Evolutionary conservation across 2,888 invertebrate species (phyloP), one percentile per base, ranked within the genome.

Genomic region (Noctua janthe): DNA sequence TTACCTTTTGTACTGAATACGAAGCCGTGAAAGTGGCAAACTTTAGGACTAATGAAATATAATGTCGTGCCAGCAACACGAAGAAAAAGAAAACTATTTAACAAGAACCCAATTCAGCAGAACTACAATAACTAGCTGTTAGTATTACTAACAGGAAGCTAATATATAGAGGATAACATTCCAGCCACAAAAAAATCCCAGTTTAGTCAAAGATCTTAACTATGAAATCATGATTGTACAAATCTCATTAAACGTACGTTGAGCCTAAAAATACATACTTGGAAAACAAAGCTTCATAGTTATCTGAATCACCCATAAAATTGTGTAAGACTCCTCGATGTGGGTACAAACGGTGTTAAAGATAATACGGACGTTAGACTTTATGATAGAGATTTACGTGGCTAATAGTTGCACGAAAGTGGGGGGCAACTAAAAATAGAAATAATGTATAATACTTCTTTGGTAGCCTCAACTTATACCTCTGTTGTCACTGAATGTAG

Each of bases 301-400:
- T 70, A 77, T 78, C 15, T 49, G 51, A 78, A 75, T 78, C n/a
- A 70, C 7, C 64, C 39, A 78, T 86, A 59, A 73, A 86, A 74
- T 67, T 51, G n/a, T 62, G 54, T 73, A 54, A 71, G 62, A 43
- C 29, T 71, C 39, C 20, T 56, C 20, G 59, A 86, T 74, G 49
- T 23, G 7, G 35, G 8, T 35, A 43, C 56, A 56, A 51, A 76
- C 10, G 49, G n/a, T 64, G 54, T 54, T 51, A 59, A 78, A 74
- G 29, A 54, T 67, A 74, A 29, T 51, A 15, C 15, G 8, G n/a
- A 62, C n/a, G 74, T 82, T 72, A 75, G n/a, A 69, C n/a, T 77
- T 86, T 74, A 78, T 72, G 69, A 29, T 59, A 51, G 20, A n/a
- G 62, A 67, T 69, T 84, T 49, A 69, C 56, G 8, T 66, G 17